phyloP scores from a whole-genome alignment of 2,888 invertebrate genomes.

The Liopterus haemorrhoidalis region DNA sequence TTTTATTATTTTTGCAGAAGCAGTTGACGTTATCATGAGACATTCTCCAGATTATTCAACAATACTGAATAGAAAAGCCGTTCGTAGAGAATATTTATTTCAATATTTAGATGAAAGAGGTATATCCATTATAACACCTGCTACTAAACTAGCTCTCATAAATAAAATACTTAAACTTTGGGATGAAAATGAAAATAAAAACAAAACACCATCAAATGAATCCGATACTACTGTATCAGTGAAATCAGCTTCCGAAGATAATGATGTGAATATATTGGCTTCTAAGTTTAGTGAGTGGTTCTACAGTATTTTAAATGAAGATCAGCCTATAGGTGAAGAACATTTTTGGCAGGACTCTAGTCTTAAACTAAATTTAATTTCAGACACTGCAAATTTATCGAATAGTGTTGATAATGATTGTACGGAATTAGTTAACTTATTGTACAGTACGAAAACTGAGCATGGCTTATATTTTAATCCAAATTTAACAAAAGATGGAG shows the following conservation, averaged over 20 bases:
- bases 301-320: conserved; percentile 47
- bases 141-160: conserved; percentile 50
- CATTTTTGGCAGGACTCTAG: conserved; percentile 55
- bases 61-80: conserved; percentile 48
- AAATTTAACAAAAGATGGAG: conserved; percentile 52
- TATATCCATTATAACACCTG: conserved; percentile 44
- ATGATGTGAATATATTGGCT: conserved; percentile 46
- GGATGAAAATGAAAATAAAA: conserved; percentile 30
- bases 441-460: conserved; percentile 43
- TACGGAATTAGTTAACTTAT: conserved; percentile 40
- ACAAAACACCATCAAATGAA: conserved; percentile 20
- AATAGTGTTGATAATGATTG: conserved; percentile 38
- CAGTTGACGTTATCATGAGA: conserved; percentile 48
- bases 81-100: conserved; percentile 52
- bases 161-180: conserved; percentile 47
- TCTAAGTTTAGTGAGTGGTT: conserved; percentile 56
- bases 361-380: conserved; percentile 40
- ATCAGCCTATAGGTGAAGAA: conserved; percentile 43
- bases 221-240: conserved; percentile 1
- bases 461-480: conserved; percentile 55
- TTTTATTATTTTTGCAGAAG: conserved; percentile 45
- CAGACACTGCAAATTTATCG: conserved; percentile 32
- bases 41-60: conserved; percentile 47
- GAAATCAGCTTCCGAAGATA: not conserved
- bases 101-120: conserved; percentile 49